phyloP scores from a whole-genome alignment of 1,140 invertebrate genomes.

The Danaus melanippus region DNA sequence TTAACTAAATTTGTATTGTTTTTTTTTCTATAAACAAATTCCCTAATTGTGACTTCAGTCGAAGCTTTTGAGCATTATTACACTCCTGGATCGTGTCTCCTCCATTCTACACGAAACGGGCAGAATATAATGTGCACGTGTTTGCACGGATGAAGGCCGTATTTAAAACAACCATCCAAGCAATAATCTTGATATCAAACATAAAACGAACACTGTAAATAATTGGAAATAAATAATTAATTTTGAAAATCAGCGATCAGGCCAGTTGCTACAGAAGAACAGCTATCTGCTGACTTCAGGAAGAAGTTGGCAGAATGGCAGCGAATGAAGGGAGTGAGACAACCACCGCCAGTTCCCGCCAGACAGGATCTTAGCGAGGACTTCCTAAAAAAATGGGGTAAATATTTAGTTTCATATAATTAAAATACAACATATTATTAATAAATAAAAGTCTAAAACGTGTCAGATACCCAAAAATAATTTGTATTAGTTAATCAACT shows the following conservation, averaged over 20 bases:
- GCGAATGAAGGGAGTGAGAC: constrained; percentile 77
- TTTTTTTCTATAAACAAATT: no score
- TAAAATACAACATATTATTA: no score
- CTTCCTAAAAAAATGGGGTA: constrained; percentile 78
- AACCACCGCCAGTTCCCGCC: constrained; percentile 67
- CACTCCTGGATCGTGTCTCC: no score
- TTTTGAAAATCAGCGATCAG: constrained; percentile 23
- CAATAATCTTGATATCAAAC: no score
- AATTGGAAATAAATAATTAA: neutral
- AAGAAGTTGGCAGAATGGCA: constrained; percentile 91
- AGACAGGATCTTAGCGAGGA: constrained; percentile 77
- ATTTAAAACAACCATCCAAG: no score
- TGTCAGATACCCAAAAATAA: neutral
- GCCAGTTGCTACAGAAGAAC: constrained; percentile 73
- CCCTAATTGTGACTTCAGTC: no score
- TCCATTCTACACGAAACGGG: no score
- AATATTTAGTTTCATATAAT: neutral
- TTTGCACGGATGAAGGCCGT: no score
- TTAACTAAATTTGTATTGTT: no score
- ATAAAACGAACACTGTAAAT: neutral
- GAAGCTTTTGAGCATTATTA: no score
- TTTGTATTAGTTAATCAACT: no score
- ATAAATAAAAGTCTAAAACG: neutral
- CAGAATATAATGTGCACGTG: no score
- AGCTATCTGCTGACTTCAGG: constrained; percentile 82